Percentiles rank a stretch among this genome's conserved stretches.
phyloP scores from a whole-genome alignment of 53 echinoderm and acorn worm genomes.

The Mesocentrotus franciscanus region DNA sequence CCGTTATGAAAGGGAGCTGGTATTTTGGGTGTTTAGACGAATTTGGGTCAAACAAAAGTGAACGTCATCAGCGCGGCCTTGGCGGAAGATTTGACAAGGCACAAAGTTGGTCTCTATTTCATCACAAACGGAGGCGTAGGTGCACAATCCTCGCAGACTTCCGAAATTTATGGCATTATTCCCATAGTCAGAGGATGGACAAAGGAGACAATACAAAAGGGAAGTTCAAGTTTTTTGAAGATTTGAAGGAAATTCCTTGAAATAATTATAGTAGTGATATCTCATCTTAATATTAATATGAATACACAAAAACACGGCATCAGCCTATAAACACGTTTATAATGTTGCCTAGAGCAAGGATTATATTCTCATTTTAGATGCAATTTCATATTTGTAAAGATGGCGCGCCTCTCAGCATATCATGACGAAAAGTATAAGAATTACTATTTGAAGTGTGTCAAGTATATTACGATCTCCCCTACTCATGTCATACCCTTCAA shows the following conservation, averaged over 20 bases:
- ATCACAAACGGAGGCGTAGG: background rate
- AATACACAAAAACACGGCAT: background rate
- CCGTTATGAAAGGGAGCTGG: background rate
- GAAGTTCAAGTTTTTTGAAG: background rate
- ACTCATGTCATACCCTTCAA: no score
- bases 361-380: background rate
- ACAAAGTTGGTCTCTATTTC: background rate
- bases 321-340: background rate
- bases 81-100: background rate
- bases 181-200: background rate
- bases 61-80: conserved; percentile 43
- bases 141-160: background rate
- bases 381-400: background rate
- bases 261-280: background rate
- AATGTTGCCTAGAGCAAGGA: background rate
- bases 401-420: background rate
- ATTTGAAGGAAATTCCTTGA: background rate
- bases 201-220: background rate
- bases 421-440: background rate
- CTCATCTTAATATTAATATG: background rate
- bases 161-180: background rate
- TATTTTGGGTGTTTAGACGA: conserved; percentile 40
- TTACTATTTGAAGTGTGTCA: background rate
- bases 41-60: conserved; percentile 37
- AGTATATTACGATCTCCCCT: no score